Conservation (phyloP, 2,888 invertebrate genomes). For the Teleiodes luculella region DNA sequence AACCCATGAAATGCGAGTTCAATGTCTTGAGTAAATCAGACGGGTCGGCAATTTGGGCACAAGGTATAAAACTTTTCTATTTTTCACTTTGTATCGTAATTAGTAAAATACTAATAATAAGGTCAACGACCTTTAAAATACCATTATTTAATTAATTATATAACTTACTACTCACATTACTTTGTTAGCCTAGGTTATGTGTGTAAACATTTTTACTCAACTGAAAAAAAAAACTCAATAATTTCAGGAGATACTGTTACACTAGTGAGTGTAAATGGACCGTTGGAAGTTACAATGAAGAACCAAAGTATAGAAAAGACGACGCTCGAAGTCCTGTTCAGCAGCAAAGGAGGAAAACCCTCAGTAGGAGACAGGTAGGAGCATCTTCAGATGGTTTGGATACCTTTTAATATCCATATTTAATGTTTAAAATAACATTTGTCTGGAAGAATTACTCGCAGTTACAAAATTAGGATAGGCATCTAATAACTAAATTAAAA, state of each 20-base stretch:
- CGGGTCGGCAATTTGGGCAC: conserved; percentile 87
- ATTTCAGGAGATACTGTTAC: conserved; percentile 88
- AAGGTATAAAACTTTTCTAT: conserved; percentile 81
- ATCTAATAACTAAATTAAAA: too few relatives aligned
- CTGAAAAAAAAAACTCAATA: too few relatives aligned
- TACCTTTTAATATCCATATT: background rate
- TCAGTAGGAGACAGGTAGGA: conserved; percentile 58
- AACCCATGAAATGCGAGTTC: conserved; percentile 82
- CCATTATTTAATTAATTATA: too few relatives aligned
- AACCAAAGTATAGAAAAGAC: conserved; percentile 88
- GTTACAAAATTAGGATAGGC: too few relatives aligned
- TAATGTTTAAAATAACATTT: too few relatives aligned
- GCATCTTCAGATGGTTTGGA: background rate
- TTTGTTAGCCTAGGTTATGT: too few relatives aligned
- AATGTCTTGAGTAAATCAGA: conserved; percentile 86
- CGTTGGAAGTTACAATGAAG: conserved; percentile 86
- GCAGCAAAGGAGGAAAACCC: conserved; percentile 87
- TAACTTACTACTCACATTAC: too few relatives aligned
- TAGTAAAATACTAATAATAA: too few relatives aligned
- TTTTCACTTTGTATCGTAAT: background rate
- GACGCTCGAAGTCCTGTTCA: conserved; percentile 87
- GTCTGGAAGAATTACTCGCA: too few relatives aligned
- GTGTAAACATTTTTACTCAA: background rate
- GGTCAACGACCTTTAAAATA: too few relatives aligned
- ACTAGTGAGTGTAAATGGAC: conserved; percentile 89